A percentile compares a stretch with the other conserved stretches of the same genome.
Evolutionary conservation across 2,113 vertebrate genomes (phyloP).

Genomic region (Balaenoptera acutorostrata): DNA sequence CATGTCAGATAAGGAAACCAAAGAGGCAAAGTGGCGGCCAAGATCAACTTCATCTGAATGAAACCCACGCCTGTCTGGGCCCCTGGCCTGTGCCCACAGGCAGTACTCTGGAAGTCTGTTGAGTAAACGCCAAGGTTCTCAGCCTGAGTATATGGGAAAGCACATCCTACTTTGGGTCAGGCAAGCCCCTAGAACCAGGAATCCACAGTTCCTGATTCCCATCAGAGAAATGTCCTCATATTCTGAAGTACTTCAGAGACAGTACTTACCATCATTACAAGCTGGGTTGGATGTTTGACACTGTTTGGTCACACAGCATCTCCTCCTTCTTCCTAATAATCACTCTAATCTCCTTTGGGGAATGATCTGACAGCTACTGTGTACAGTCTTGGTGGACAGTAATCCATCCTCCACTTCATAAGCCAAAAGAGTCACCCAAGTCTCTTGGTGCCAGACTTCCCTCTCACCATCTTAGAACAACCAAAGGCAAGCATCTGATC

Average conservation of each 20-base stretch:
- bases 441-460: not conserved
- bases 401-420: not conserved
- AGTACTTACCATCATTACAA: not conserved
- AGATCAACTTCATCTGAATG: not conserved
- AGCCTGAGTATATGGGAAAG: not conserved
- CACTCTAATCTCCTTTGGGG: not conserved
- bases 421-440: not conserved
- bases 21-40: not conserved
- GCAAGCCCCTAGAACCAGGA: not conserved
- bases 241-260: not conserved
- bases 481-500: not conserved
- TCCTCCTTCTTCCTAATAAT: not conserved
- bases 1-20: not conserved
- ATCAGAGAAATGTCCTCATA: not conserved
- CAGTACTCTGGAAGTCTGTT: not conserved
- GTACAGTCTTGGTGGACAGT: not conserved
- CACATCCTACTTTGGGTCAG: not conserved
- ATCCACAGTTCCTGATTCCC: not conserved
- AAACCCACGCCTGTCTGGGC: not conserved
- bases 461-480: not conserved
- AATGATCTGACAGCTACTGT: not conserved
- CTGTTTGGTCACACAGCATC: not conserved
- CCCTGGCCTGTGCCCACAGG: not conserved
- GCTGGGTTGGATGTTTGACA: not conserved
- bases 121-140: not conserved